phyloP scores from a whole-genome alignment of 1,140 invertebrate species.

The Dreissena polymorpha region DNA sequence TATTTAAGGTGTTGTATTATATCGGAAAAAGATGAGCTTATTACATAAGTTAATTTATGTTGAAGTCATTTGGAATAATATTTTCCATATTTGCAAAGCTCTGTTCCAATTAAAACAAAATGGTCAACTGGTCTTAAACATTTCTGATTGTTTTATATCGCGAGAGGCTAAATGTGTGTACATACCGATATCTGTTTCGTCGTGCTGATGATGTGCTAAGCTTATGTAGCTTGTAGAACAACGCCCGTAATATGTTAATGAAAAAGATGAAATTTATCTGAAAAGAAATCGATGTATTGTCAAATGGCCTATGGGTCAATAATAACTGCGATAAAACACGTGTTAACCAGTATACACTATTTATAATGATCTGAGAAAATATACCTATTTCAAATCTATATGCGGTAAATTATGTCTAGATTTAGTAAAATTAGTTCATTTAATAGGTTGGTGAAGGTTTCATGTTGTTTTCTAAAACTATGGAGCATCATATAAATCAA shows the following conservation, averaged over 20 bases:
- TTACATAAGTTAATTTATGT: background rate
- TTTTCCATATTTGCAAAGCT: background rate
- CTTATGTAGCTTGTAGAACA: constrained; percentile 87
- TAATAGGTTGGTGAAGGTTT: too few relatives aligned
- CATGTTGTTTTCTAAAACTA: too few relatives aligned
- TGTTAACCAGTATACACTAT: too few relatives aligned
- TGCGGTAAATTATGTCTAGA: too few relatives aligned
- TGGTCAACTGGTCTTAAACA: background rate
- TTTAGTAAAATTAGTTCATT: too few relatives aligned
- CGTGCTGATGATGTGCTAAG: constrained; percentile 83
- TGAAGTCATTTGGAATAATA: background rate
- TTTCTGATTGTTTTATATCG: background rate
- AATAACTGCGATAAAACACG: too few relatives aligned
- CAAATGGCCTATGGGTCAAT: too few relatives aligned
- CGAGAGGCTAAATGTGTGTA: background rate
- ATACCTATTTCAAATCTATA: too few relatives aligned
- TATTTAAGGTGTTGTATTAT: background rate
- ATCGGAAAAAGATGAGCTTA: background rate
- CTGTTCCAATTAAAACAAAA: background rate
- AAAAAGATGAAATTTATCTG: constrained; percentile 88
- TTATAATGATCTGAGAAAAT: too few relatives aligned
- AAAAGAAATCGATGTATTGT: constrained; percentile 76
- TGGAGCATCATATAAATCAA: too few relatives aligned
- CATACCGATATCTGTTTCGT: constrained; percentile 84
- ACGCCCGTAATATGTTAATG: constrained; percentile 87